These are phyloP conservation scores for Scyliorhinus canicula DNA, from an alignment of 2,797 vertebrate species.

Conservation along the genomic window DNA sequence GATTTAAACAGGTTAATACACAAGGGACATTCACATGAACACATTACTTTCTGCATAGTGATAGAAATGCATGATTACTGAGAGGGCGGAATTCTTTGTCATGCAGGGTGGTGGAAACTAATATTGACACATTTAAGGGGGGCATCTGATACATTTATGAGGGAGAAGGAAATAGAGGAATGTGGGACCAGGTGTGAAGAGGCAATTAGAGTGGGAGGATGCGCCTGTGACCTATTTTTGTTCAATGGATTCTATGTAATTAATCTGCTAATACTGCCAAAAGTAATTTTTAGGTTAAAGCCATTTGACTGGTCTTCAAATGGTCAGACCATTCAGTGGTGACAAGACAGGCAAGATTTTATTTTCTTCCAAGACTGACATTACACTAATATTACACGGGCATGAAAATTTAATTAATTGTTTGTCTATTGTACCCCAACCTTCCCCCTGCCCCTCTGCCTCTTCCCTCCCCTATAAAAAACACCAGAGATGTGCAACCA, in stretches of 20 bases:
- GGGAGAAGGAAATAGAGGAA: not conserved
- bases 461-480: too few species aligned
- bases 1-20: not conserved
- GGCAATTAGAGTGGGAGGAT: not conserved
- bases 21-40: not conserved
- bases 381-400: not conserved
- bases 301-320: not conserved
- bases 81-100: not conserved
- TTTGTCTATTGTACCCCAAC: not conserved
- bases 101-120: not conserved
- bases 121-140: not conserved
- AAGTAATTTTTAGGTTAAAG: not conserved
- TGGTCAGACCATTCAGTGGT: not conserved
- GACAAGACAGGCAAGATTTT: not conserved
- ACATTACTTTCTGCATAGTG: not conserved
- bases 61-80: not conserved
- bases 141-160: not conserved
- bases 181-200: not conserved
- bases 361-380: not conserved
- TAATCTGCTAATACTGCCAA: not conserved
- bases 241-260: not conserved
- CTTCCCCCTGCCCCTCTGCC: too few species aligned
- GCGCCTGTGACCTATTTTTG: not conserved
- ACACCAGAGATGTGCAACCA: too few species aligned
- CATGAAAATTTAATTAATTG: not conserved